A percentile compares a stretch with the other conserved stretches of the same genome.
Evolutionary conservation across 2,113 vertebrate species (phyloP).

Genomic region (Grallaria varia): DNA sequence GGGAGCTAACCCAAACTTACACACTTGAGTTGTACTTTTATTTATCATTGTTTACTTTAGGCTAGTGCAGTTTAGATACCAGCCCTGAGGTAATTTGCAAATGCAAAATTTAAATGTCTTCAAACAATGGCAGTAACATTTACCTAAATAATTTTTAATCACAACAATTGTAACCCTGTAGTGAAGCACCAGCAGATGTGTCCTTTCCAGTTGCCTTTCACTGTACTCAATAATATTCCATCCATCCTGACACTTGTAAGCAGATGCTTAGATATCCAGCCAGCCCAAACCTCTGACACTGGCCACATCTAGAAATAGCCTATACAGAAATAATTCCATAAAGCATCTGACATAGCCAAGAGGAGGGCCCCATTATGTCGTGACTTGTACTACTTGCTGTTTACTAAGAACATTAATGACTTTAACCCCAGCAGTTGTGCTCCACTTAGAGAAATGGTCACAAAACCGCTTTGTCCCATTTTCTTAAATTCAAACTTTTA

Average conservation of each 20-base stretch:
- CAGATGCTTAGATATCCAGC: neutral
- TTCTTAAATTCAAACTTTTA: neutral
- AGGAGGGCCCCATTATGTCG: neutral
- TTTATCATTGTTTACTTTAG: neutral
- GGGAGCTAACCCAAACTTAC: too few relatives aligned
- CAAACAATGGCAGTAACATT: neutral
- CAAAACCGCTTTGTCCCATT: neutral
- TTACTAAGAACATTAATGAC: neutral
- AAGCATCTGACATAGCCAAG: neutral
- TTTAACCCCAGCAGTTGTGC: neutral
- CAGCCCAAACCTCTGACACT: neutral
- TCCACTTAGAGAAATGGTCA: neutral
- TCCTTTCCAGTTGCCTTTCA: neutral
- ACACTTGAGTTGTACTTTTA: neutral
- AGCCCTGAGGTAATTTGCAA: neutral
- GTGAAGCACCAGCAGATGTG: neutral
- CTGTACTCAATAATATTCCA: conserved; percentile 12
- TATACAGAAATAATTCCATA: conserved; percentile 2
- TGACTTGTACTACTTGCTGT: neutral
- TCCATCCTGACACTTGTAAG: conserved; percentile 15
- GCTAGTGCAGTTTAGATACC: neutral
- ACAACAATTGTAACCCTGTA: neutral
- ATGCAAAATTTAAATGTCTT: neutral
- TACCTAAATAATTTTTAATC: neutral
- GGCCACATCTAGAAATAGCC: neutral